Conservation (phyloP, 2,888 invertebrate genomes). For the Leucophora obtusa region DNA sequence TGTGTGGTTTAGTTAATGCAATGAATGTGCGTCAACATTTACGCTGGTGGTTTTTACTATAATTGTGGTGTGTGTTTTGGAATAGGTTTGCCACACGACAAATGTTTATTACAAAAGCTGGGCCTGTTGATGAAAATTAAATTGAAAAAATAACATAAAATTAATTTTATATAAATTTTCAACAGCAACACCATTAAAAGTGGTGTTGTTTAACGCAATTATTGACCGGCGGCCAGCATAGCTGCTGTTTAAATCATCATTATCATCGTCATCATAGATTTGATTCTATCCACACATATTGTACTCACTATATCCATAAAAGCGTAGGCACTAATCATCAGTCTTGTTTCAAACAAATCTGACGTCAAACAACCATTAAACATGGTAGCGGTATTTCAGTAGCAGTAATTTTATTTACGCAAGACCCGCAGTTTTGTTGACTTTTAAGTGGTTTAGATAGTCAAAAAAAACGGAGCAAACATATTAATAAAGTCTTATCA, state of each 20-base stretch:
- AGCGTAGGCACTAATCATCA: conserved; percentile 29
- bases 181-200: conserved; percentile 47
- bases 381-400: neutral
- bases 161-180: conserved; percentile 47
- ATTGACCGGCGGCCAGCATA: conserved; percentile 64
- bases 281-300: conserved; percentile 8
- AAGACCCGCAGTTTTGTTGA: conserved; percentile 51
- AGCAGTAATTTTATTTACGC: conserved; percentile 24
- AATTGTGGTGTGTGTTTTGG: conserved; percentile 32
- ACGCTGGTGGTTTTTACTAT: conserved; percentile 58
- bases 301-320: neutral
- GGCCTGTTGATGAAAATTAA: conserved; percentile 47
- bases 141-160: conserved; percentile 58
- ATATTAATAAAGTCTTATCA: conserved; percentile 11
- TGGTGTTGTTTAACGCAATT: conserved; percentile 57
- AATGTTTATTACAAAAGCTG: conserved; percentile 47
- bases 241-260: neutral
- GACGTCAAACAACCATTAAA: conserved; percentile 16
- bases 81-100: conserved; percentile 64
- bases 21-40: conserved; percentile 61
- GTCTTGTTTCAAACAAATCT: conserved; percentile 47
- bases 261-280: neutral
- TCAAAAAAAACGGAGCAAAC: conserved; percentile 3
- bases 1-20: conserved; percentile 33
- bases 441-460: conserved; percentile 14